A percentile compares a stretch with the other conserved stretches of the same genome.
Evolutionary conservation across 2,797 vertebrate genomes (phyloP).

Genomic region (Lithobates sylvaticus): DNA sequence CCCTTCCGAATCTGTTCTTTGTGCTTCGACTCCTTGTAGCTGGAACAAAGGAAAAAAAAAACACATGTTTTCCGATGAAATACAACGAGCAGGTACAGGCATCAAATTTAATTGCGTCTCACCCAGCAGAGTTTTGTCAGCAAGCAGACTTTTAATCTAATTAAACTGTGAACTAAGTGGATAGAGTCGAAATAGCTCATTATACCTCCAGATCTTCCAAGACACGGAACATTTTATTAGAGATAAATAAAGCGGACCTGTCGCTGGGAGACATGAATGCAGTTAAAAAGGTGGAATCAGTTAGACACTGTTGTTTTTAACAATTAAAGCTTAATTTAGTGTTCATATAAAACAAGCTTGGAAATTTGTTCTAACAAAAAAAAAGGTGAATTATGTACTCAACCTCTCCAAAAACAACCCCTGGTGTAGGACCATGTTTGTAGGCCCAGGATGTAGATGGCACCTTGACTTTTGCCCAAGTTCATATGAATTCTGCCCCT

Average conservation of each 20-base stretch:
- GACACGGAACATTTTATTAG: not conserved
- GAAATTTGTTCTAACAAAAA: too few relatives aligned
- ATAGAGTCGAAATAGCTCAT: not conserved
- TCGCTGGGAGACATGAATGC: not conserved
- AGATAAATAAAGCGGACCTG: not conserved
- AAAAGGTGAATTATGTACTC: too few relatives aligned
- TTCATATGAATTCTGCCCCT: too few relatives aligned
- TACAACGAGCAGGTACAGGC: not conserved
- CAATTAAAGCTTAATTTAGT: too few relatives aligned
- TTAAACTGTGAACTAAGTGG: not conserved
- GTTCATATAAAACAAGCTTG: too few relatives aligned
- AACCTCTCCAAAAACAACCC: too few relatives aligned
- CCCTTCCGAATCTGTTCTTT: constrained; percentile 8
- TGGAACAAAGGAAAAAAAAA: constrained; percentile 20
- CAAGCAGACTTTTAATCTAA: not conserved
- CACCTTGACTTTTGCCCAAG: too few relatives aligned
- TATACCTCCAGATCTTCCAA: not conserved
- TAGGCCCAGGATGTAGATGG: too few relatives aligned
- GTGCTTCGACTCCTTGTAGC: not conserved
- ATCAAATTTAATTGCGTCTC: not conserved
- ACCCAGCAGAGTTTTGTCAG: not conserved
- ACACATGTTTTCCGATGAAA: not conserved
- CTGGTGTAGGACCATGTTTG: too few relatives aligned
- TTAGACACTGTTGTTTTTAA: too few relatives aligned
- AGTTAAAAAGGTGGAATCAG: not conserved